A percentile compares a stretch with the other conserved stretches of the same genome.
Evolutionary conservation across 2,797 vertebrate genomes (phyloP).

Genomic region (Gorsachius magnificus): DNA sequence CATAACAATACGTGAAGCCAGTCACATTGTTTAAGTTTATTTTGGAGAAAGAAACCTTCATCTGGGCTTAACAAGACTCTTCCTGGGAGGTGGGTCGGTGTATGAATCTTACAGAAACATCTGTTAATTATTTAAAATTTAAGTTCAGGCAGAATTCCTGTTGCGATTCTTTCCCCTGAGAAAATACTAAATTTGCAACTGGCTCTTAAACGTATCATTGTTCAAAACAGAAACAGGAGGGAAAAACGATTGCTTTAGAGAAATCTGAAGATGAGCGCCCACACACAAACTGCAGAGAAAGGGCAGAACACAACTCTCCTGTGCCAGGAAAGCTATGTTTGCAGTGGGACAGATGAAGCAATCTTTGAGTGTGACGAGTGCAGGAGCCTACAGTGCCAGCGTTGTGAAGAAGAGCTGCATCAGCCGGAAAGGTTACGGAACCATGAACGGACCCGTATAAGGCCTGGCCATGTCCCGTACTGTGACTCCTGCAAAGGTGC

Average conservation of each 20-base stretch:
- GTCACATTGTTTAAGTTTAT: neutral
- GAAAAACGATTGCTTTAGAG: neutral
- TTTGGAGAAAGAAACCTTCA: slow-evolving; percentile 4
- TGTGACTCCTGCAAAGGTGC: slow-evolving; percentile 93
- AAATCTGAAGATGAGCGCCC: slow-evolving; percentile 84
- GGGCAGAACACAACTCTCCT: slow-evolving; percentile 80
- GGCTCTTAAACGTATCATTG: neutral
- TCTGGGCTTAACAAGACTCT: slow-evolving; percentile 12
- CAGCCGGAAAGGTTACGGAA: slow-evolving; percentile 90
- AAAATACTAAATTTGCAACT: neutral
- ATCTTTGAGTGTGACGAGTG: slow-evolving; percentile 96
- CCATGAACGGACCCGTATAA: slow-evolving; percentile 91
- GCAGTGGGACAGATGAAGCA: slow-evolving; percentile 92
- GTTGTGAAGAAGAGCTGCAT: slow-evolving; percentile 94
- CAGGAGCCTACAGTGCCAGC: slow-evolving; percentile 90
- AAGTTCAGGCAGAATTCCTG: neutral
- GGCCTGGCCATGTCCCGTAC: slow-evolving; percentile 88
- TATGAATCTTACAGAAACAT: neutral
- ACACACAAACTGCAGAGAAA: slow-evolving; percentile 81
- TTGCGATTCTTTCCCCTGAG: neutral
- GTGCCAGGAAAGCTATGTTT: slow-evolving; percentile 97
- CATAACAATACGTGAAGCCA: neutral
- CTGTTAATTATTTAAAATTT: neutral
- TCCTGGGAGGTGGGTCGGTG: neutral
- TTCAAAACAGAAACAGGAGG: neutral